Percentiles rank a stretch among this genome's conserved stretches.
Evolutionary conservation across 2,113 vertebrate genomes (phyloP).

Genomic region (human): GRCh38 chr1:177335501-177336000

Average conservation of each 20-base stretch:
- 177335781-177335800: neutral
- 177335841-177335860: neutral
- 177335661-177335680: neutral
- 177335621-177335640: slow-evolving; percentile 16
- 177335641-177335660: neutral
- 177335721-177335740: neutral
- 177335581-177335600: neutral
- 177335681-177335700: neutral
- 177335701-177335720: neutral
- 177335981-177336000: neutral
- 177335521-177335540: neutral
- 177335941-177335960: neutral
- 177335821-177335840: neutral
- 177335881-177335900: neutral
- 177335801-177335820: neutral
- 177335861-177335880: neutral
- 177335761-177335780: neutral
- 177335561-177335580: neutral
- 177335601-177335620: slow-evolving; percentile 12
- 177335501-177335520: slow-evolving; percentile 24
- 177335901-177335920: neutral
- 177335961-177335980: neutral
- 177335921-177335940: neutral
- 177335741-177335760: neutral
- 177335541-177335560: slow-evolving; percentile 31